Evolutionary conservation across 2,113 vertebrate genomes (phyloP), one percentile per base, ranked within the genome.

Genomic region (Alligator mississippiensis): DNA sequence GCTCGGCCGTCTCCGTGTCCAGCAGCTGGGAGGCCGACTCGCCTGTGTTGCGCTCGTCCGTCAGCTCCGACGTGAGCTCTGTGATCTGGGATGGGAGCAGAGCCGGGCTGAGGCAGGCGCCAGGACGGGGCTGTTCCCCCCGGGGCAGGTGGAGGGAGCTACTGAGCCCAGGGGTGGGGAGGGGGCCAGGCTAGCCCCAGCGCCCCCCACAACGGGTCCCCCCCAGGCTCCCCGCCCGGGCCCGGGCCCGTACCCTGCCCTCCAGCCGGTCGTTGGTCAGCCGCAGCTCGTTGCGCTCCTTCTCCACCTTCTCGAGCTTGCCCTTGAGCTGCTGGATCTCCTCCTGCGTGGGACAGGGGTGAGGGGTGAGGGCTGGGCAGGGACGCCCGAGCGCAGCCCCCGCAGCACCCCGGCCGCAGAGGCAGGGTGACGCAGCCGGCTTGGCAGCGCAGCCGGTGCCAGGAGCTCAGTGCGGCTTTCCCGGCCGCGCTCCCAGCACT

Each of bases 11-110:
- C 98, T 99, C 99, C 0, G 98, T 98, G 84, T 99, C 99, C 96
- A 99, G 98, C 95, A 99, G 98, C 98, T 99, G 99, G 79, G 99
- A 99, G n/a, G 99, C 98, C 0, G 99, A 99, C 97, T 99, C 99
- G 9, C 99, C 99, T 0, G 99, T 99, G 98, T 99, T 99, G 3
- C 99, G 97, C 97, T 99, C 99, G 98, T 99, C 99, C 0, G 99
- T 98, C 94, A 99, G 98, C 98, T 99, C 99, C 24, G 99, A 99
- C 4, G 99, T 99, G 96, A 99, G 96, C 96, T 99, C 99, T 17
- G 99, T 98, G 96, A 99, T 98, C 99, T 99, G 96, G 68, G n/a
- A 86, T 54, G 21, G 12, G 5, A 80, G 13, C 68, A 54, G 60
- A 90, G 74, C 0, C 0, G 78, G 19, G 77, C 21, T 63, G 1